Evolutionary conservation across 2,113 vertebrate species (phyloP), one percentile per base, ranked within the genome.

Genomic region (Microtus ochrogaster): DNA sequence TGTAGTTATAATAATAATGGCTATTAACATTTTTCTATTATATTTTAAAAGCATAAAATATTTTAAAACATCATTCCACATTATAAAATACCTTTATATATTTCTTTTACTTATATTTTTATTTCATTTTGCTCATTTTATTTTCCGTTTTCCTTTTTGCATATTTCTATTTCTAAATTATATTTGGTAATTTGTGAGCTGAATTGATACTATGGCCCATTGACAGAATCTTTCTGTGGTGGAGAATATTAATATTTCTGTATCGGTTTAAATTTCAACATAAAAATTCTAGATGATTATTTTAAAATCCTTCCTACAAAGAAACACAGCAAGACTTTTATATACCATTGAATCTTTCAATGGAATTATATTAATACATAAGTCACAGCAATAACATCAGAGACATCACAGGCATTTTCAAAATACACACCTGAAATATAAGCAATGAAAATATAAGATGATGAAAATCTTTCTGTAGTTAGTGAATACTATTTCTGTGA

Each of bases 31-130:
- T 95, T 95, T 55, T 74, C 11, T 66, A 49, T 7, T 74, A 73
- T 44, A 47, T 41, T 92, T 92, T 39, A 74, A 74, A 74, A 39
- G 79, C 11, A 66, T 61, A 83, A 93, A 90, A n/a, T 47, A 84
- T 58, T 49, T 94, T n/a, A 58, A 58, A 76, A 73, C 63, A 8
- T n/a, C 28, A 33, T 44, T 66, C 52, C 30, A 41, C 39, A 12
- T 58, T 88, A 4, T 47, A 9, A 68, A 92, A 74, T 91, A 11
- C 5, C 2, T 28, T 73, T 58, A 22, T 12, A 5, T 11, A 44
- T 68, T 28, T 4, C 19, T 2, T 83, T 81, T 21, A 13, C 41
- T 77, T 58, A 7, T 24, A 28, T 33, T 16, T 2, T 72, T 9
- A 58, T 14, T 82, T 61, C 2, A 61, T 14, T 82, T 61, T 82